Percentiles rank a stretch among this genome's conserved stretches.
Conservation (phyloP, 2,113 vertebrate genomes). For the Thymallus thymallus region DNA sequence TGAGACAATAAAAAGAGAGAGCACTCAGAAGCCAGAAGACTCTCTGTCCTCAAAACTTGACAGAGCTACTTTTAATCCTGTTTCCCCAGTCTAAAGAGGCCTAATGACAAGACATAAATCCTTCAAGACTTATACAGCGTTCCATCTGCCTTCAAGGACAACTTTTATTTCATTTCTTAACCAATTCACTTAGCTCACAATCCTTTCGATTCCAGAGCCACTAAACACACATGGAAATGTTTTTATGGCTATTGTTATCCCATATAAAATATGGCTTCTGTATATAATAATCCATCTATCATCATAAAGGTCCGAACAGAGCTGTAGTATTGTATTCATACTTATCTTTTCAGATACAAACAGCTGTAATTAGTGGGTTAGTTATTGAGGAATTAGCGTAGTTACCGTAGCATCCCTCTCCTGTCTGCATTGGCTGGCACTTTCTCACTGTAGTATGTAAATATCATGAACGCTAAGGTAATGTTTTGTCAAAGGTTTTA, state of each 20-base stretch:
- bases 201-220: no score
- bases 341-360: neutral
- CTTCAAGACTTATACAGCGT: no score
- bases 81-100: neutral
- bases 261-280: no score
- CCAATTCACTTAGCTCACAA: no score
- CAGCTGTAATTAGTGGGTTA: no score
- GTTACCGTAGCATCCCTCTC: neutral
- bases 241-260: no score
- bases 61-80: neutral
- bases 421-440: neutral
- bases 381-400: neutral
- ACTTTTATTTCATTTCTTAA: no score
- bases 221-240: no score
- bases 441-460: neutral
- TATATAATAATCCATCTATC: neutral
- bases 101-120: neutral
- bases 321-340: neutral
- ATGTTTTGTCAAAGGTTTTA: conserved; percentile 33
- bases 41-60: neutral
- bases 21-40: neutral
- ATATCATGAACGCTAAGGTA: conserved; percentile 8
- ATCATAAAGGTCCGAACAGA: neutral
- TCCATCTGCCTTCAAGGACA: no score
- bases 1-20: neutral